These are phyloP conservation scores for Sebastes hubbsi DNA, from an alignment of 2,797 vertebrate genomes.

Conservation along the genomic window DNA sequence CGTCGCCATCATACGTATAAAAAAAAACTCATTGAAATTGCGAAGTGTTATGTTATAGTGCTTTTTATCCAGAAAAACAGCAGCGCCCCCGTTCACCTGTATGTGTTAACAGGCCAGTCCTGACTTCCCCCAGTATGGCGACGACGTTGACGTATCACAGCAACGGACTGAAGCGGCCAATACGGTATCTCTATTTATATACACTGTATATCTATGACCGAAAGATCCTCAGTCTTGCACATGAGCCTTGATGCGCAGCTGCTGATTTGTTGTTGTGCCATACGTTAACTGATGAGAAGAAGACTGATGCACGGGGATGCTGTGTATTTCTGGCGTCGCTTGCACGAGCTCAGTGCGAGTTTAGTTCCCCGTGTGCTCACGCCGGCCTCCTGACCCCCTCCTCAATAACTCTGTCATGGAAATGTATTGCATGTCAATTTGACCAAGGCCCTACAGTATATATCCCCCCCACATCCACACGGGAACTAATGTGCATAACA, in stretches of 20 bases:
- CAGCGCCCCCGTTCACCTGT: too few species aligned
- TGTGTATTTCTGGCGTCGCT: conserved; percentile 2
- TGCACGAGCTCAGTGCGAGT: background rate
- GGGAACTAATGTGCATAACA: background rate
- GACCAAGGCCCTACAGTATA: conserved; percentile 14
- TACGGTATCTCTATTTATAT: too few species aligned
- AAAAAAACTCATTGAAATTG: too few species aligned
- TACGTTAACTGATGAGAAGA: conserved; percentile 19
- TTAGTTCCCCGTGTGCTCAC: background rate
- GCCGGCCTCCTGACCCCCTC: conserved; percentile 4
- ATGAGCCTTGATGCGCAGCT: background rate
- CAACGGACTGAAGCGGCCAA: too few species aligned
- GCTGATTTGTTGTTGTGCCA: conserved; percentile 12
- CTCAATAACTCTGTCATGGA: conserved; percentile 18
- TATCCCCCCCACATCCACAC: background rate
- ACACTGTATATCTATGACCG: background rate
- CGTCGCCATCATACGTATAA: too few species aligned
- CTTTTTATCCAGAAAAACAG: too few species aligned
- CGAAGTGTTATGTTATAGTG: too few species aligned
- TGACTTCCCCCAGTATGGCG: too few species aligned
- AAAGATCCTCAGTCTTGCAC: background rate
- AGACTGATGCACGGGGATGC: conserved; percentile 1
- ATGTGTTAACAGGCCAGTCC: too few species aligned
- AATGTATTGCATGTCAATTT: conserved; percentile 35
- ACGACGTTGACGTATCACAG: too few species aligned